Conservation (phyloP, 1,140 invertebrate species). For the Brachionus koreanus region DNA sequence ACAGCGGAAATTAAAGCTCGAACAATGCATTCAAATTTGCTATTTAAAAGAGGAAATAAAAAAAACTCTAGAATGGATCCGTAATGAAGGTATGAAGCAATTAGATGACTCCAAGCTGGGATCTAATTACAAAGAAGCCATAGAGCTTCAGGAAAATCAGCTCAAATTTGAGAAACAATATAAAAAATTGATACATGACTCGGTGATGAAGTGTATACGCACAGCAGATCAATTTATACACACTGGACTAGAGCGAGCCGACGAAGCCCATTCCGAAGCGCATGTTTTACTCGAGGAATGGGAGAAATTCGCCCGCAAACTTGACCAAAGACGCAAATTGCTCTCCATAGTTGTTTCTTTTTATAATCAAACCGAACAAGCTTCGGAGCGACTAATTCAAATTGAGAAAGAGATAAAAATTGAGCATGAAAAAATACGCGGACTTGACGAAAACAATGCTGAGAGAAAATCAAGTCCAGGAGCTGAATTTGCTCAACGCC, state of each 20-base stretch:
- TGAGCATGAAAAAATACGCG: constrained; percentile 58
- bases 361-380: constrained; percentile 68
- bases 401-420: constrained; percentile 35
- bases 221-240: constrained; percentile 72
- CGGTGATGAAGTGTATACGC: constrained; percentile 70
- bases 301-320: constrained; percentile 69
- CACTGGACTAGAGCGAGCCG: constrained; percentile 69
- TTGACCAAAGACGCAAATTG: constrained; percentile 69
- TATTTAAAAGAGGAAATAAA: constrained; percentile 69
- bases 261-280: constrained; percentile 63
- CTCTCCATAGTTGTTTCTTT: constrained; percentile 69
- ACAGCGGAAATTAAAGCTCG: constrained; percentile 64
- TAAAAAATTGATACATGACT: constrained; percentile 68
- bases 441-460: constrained; percentile 72
- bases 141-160: constrained; percentile 68
- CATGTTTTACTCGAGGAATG: constrained; percentile 70
- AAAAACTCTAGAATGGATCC: constrained; percentile 61
- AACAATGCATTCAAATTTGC: constrained; percentile 72
- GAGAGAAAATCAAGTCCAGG: constrained; percentile 65
- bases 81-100: constrained; percentile 53
- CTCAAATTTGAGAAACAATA: constrained; percentile 67
- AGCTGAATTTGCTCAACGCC: constrained; percentile 66
- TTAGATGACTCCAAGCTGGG: constrained; percentile 58
- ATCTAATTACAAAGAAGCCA: constrained; percentile 68
- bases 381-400: constrained; percentile 45